phyloP scores from a whole-genome alignment of 2,888 invertebrate genomes.

The Heliconius charithonia region DNA sequence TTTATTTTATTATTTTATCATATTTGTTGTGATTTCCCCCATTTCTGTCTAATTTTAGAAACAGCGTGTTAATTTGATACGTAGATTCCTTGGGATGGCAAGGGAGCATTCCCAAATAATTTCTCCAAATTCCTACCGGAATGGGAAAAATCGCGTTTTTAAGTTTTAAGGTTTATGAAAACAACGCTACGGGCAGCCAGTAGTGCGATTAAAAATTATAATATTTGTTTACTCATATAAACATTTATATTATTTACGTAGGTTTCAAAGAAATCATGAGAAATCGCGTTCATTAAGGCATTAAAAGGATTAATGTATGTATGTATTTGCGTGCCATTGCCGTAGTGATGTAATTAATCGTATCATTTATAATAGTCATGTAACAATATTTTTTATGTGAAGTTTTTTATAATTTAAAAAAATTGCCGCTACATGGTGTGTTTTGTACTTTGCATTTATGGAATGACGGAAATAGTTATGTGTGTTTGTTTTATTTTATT shows the following conservation, averaged over 20 bases:
- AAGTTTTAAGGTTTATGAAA: neutral
- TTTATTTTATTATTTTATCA: no score
- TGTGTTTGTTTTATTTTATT: neutral
- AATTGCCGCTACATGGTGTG: conserved; percentile 10
- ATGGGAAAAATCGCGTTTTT: neutral
- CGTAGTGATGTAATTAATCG: conserved; percentile 37
- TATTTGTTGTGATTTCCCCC: no score
- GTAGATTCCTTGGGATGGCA: no score
- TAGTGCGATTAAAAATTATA: neutral
- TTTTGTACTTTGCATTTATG: neutral
- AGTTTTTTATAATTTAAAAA: conserved; percentile 17
- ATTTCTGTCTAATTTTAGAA: no score
- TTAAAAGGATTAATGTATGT: conserved; percentile 34
- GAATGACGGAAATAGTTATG: neutral
- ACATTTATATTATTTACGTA: neutral
- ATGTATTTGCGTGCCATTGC: conserved; percentile 41
- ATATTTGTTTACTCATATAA: conserved; percentile 4
- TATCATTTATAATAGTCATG: conserved; percentile 43
- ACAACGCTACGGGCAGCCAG: neutral
- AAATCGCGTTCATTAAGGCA: conserved; percentile 27
- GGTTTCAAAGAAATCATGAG: conserved; percentile 13
- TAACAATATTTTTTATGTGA: conserved; percentile 33
- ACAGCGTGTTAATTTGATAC: no score
- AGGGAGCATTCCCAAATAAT: no score
- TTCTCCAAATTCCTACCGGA: no score